Base-by-base conservation (phyloP, 1,140 invertebrate genomes). In the Zaprionus kolodkinae region DNA sequence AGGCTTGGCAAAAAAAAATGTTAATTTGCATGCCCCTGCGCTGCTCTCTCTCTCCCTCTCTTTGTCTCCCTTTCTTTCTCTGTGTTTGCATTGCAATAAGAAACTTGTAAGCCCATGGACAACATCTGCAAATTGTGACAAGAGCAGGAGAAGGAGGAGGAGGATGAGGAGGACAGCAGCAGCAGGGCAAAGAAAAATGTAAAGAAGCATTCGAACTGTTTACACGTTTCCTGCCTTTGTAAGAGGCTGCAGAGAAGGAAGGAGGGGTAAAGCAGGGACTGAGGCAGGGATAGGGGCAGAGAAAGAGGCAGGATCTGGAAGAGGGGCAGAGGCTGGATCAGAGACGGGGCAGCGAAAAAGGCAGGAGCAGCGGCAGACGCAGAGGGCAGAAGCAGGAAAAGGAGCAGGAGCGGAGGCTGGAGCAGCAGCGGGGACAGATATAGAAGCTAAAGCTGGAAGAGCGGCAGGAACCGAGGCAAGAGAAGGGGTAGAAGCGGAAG, bases 31-130 rank as follows among this genome's bases (percentile, higher is more conserved):
- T 15, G 12, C 17, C 17, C 6, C 25, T 33, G 66, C 17, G 6
- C 11, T 0, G 21, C 17, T 11, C 27, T 9, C 6, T 6, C 13
- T 7, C 21, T 7, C n/a, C 0, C 50, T 30, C 11, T 2, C 27
- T 54, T 1, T 21, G 25, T 4, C 50, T 12, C 52, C 10, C 13
- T 68, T 3, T 6, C 6, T n/a, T 11, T 6, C 12, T 54, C 38
- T 55, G 33, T 55, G 33, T 69, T 21, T 78, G 78, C 79, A 81
- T 40, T 87, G 83, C 83, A 86, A 86, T 82, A 86, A 86, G 83
- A 86, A 87, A 87, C 79, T 82, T 88, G 83, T 86, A 86, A 82
- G 79, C 76, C 61, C 38, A 66, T 73, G 74, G 66, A 85, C 81
- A 80, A 70, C 71, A 77, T 72, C 71, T 67, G 72, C 79, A 71